phyloP scores from a whole-genome alignment of 2,888 invertebrate genomes.

The Spialia ferax region DNA sequence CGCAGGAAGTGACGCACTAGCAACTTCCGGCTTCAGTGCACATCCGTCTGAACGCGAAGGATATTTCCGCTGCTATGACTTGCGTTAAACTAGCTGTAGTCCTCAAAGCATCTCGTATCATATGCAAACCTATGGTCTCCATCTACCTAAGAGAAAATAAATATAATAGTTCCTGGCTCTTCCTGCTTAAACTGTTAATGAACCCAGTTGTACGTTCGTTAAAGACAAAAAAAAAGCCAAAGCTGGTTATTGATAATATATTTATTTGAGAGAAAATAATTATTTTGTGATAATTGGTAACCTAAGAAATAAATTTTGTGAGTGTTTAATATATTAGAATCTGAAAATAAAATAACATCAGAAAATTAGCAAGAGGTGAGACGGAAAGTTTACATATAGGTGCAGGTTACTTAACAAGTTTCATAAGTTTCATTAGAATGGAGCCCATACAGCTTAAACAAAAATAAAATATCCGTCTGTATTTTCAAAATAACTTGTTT shows the following conservation, averaged over 20 bases:
- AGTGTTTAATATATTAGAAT: too few species aligned
- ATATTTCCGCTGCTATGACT: constrained; percentile 16
- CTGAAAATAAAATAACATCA: too few species aligned
- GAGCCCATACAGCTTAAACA: neutral
- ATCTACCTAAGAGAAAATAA: neutral
- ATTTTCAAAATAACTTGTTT: neutral
- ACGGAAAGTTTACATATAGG: neutral
- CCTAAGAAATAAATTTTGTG: too few species aligned
- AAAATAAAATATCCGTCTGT: neutral
- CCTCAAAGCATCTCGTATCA: neutral
- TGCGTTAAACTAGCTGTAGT: neutral
- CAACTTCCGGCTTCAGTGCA: constrained; percentile 18
- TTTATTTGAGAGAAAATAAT: too few species aligned
- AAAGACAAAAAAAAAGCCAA: too few species aligned
- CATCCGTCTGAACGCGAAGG: constrained; percentile 22
- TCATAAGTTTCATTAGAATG: neutral
- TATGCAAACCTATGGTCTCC: neutral
- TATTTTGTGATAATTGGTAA: too few species aligned
- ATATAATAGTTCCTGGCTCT: neutral
- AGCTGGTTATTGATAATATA: too few species aligned
- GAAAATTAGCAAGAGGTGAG: neutral
- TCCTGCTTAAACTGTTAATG: neutral
- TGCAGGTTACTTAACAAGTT: neutral
- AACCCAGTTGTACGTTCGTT: too few species aligned
- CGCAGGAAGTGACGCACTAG: constrained; percentile 5